Evolutionary conservation across 2,888 invertebrate genomes (phyloP), one percentile per base, ranked within the genome.

Genomic region (Seira sanloemensis): DNA sequence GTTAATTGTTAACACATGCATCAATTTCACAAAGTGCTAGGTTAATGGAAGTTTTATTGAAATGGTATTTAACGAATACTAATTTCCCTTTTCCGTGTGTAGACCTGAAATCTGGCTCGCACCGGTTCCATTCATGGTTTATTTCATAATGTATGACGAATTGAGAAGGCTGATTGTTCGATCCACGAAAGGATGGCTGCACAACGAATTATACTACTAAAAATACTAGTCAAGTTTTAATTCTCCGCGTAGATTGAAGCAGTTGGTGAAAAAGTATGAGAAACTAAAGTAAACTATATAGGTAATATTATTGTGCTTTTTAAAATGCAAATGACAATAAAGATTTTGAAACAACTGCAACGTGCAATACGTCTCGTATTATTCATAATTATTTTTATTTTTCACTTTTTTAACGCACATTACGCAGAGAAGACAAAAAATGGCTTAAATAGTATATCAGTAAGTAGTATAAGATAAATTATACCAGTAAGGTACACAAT

Each of bases 131-230:
- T 93, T 93, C 91, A 92, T 92, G 85, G 87, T 93, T 80, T 90
- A 92, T 82, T 93, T 93, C 90, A 93, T 93, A 89, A 91, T 92
- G 65, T 93, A 93, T 89, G 93, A 93, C 89, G 93, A 93, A 90
- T 89, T 91, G 69, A 91, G 93, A 86, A 73, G 71, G n/a, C 50
- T 86, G 2, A 78, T 83, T 16, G 72, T 87, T 2, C 74, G 87
- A 12, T 25, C 37, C 0, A 37, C 62, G 0, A 74, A 66, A 25
- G 77, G 82, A 66, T 85, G 85, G 85, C 74, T 85, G 1, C 75
- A 82, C 21, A 26, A 71, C 37, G 82, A 86, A 68, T 71, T 85
- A 19, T 81, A 81, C 62, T 81, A 81, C 24, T 81, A 75, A 75
- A 9, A n/a, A n/a, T n/a, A n/a, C n/a, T n/a, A n/a, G n/a, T n/a